Evolutionary conservation across 2,113 vertebrate species (phyloP), one percentile per base, ranked within the genome.

Genomic region (Typhlomys cinereus): DNA sequence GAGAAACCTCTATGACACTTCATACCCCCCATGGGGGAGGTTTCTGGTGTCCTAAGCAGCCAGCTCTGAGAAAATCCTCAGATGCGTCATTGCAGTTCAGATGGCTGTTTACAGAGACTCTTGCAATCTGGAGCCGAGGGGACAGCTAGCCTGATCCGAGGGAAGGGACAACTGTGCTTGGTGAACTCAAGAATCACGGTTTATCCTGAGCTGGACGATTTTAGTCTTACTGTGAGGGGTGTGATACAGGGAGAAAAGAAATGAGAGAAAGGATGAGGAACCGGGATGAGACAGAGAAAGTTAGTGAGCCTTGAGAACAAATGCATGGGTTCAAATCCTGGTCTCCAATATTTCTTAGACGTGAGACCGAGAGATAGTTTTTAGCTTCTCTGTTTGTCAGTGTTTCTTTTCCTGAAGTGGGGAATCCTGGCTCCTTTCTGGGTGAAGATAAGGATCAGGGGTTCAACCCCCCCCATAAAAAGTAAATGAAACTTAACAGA

Each of bases 81-180:
- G 34, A 14, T 34, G 17, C 50, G 74, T 15, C 29, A 11, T 9
- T 59, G n/a, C 1, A 5, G 41, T 10, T 48, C 57, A 39, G 73
- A 46, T 44, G 20, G 48, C 7, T 83, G 12, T 7, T 64, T 41
- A 52, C 23, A 39, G 10, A 74, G n/a, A 23, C 57, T 90, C 7
- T 4, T 48, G 29, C 31, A 71, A 41, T 64, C 66, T 14, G 71
- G 29, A 48, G 34, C 34, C 36, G 39, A 36, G 34, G 2, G 17
- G 17, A 44, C 9, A 59, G 15, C 52, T 54, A 21, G 36, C 2
- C 34, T 62, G 34, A 27, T 12, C 4, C 21, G 31, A 71, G 57
- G 39, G 41, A 31, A 1, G 11, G 27, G 31, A 18, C 18, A 13
- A n/a, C 11, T 0, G 3, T 2, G 23, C 27, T 31, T 84, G n/a